These are phyloP conservation scores for Aphelinus certus DNA, from an alignment of 1,140 invertebrate genomes.

Conservation along the genomic window DNA sequence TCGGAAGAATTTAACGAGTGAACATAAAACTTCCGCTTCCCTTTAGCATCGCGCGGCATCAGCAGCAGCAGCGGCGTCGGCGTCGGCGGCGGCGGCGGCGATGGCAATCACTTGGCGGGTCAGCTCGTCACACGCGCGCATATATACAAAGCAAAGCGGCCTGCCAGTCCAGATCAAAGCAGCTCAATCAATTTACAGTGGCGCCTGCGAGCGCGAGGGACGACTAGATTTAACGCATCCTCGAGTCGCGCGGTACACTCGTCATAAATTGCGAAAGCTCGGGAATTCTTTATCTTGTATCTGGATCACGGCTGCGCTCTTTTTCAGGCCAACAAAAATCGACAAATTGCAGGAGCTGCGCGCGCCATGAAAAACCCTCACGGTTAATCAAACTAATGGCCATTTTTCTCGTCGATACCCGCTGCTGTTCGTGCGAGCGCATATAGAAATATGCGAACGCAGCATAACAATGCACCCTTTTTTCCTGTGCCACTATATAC, in stretches of 20 bases:
- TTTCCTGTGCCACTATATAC: too few species aligned
- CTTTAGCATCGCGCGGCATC: neutral
- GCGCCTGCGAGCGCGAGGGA: neutral
- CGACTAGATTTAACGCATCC: constrained; percentile 27
- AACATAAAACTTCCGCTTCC: neutral
- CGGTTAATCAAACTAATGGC: constrained; percentile 54
- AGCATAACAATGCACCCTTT: neutral
- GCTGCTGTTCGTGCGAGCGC: neutral
- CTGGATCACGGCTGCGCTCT: constrained; percentile 12
- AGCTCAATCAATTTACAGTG: constrained; percentile 27
- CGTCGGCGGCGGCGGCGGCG: too few species aligned
- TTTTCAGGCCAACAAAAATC: constrained; percentile 41
- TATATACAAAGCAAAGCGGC: neutral
- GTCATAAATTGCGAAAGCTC: constrained; percentile 20
- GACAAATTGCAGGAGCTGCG: constrained; percentile 23
- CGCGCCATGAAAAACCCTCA: constrained; percentile 33
- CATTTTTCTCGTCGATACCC: constrained; percentile 37
- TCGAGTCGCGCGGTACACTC: neutral
- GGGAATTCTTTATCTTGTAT: constrained; percentile 40
- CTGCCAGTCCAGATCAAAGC: constrained; percentile 26
- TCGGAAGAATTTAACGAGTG: neutral
- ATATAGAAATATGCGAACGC: neutral
- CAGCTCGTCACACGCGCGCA: neutral
- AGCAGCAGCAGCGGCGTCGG: neutral
- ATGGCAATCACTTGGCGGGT: neutral